Conservation (phyloP, 2,888 invertebrate species). For the Epinotia bilunana region DNA sequence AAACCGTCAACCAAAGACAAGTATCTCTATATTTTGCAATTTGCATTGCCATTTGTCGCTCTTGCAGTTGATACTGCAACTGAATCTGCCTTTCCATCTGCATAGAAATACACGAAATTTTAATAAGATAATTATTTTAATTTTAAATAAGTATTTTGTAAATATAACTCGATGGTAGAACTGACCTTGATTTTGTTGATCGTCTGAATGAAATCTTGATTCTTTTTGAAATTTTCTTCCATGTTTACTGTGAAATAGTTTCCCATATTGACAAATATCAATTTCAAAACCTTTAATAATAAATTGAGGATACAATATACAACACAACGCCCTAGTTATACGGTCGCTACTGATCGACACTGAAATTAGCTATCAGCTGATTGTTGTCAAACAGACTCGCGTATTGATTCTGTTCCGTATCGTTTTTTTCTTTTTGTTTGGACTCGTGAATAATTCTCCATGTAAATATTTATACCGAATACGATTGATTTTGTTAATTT, state of each 20-base stretch:
- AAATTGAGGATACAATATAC: slow-evolving; percentile 46
- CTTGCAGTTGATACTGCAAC: slow-evolving; percentile 91
- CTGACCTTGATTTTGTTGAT: slow-evolving; percentile 87
- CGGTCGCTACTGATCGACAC: slow-evolving; percentile 12
- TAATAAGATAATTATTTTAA: background rate
- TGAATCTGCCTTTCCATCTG: slow-evolving; percentile 92
- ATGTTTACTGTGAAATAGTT: slow-evolving; percentile 84
- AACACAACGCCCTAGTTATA: slow-evolving; percentile 42
- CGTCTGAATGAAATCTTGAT: slow-evolving; percentile 88
- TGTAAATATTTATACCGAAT: background rate
- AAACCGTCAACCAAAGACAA: slow-evolving; percentile 88
- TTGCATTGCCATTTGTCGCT: slow-evolving; percentile 88
- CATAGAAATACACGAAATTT: slow-evolving; percentile 47
- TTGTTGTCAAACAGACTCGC: slow-evolving; percentile 41
- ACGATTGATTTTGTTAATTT: background rate
- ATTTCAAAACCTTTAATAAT: slow-evolving; percentile 38
- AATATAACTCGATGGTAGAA: slow-evolving; percentile 31
- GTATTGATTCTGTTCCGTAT: slow-evolving; percentile 34
- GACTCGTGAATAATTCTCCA: background rate
- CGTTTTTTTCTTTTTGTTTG: background rate
- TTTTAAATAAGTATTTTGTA: background rate
- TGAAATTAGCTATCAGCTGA: slow-evolving; percentile 43
- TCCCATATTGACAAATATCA: slow-evolving; percentile 78
- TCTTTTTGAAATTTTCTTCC: slow-evolving; percentile 88
- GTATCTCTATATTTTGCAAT: slow-evolving; percentile 89